These are phyloP conservation scores for Lasioglossum baleicum DNA, from an alignment of 1,140 invertebrate genomes.

Conservation along the genomic window DNA sequence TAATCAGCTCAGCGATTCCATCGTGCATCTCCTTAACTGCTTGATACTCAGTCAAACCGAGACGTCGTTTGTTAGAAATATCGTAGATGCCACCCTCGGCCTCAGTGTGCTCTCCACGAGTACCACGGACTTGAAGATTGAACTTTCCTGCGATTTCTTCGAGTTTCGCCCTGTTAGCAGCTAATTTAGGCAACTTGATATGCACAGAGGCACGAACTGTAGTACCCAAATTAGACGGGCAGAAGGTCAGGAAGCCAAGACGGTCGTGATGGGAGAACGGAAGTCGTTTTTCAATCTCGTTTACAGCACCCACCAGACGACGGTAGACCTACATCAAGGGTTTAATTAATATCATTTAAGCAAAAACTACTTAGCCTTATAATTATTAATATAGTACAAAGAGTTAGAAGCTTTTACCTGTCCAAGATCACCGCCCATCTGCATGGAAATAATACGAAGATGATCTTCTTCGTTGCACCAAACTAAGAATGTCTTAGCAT, in stretches of 20 bases:
- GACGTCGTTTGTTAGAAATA: conserved; percentile 94
- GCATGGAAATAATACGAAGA: conserved; percentile 98
- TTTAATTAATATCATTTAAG: too few species aligned
- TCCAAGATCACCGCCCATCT: conserved; percentile 96
- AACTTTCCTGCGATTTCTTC: conserved; percentile 95
- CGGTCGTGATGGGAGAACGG: conserved; percentile 96
- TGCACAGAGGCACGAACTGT: conserved; percentile 98
- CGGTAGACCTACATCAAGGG: conserved; percentile 92
- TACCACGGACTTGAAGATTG: conserved; percentile 96
- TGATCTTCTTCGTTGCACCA: conserved; percentile 99
- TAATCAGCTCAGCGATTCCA: conserved; percentile 94
- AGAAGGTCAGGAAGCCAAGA: conserved; percentile 98
- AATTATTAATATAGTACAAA: too few species aligned
- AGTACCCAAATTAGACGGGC: conserved; percentile 98
- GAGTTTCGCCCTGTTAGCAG: conserved; percentile 92
- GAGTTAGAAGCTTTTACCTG: conserved; percentile 76
- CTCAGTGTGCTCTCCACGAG: conserved; percentile 96
- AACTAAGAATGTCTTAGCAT: conserved; percentile 97
- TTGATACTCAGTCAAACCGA: conserved; percentile 92
- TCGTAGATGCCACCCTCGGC: conserved; percentile 96
- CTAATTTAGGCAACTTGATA: conserved; percentile 97
- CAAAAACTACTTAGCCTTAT: too few species aligned
- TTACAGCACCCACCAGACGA: conserved; percentile 93
- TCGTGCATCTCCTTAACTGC: conserved; percentile 96
- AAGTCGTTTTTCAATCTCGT: conserved; percentile 94